Evolutionary conservation across 2,888 invertebrate species (phyloP).

Genomic region (Belgica antarctica): DNA sequence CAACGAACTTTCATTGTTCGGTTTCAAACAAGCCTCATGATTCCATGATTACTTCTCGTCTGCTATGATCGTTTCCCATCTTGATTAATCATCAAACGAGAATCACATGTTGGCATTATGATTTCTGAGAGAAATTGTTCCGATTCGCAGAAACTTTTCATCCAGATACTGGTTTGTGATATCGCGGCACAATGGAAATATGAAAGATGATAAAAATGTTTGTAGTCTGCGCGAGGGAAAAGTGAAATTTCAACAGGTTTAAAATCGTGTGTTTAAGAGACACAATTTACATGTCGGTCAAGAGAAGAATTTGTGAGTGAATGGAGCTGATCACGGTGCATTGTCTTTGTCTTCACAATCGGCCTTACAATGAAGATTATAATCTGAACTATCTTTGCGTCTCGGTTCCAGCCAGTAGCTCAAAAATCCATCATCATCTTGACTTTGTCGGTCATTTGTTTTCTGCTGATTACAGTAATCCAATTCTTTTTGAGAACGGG

Average conservation of each 20-base stretch:
- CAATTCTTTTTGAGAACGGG: background rate
- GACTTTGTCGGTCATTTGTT: conserved; percentile 5
- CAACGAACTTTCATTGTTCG: conserved; percentile 16
- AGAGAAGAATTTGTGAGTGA: background rate
- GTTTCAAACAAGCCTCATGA: background rate
- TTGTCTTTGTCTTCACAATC: conserved; percentile 31
- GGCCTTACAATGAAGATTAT: conserved; percentile 30
- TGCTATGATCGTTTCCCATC: background rate
- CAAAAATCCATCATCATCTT: conserved; percentile 24
- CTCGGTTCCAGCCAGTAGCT: conserved; percentile 26
- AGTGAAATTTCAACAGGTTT: conserved; percentile 36
- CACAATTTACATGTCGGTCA: conserved; percentile 11
- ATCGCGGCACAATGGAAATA: background rate
- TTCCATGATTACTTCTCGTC: background rate
- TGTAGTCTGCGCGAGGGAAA: conserved; percentile 14
- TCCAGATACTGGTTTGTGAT: no score
- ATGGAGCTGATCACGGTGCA: no score
- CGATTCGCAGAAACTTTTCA: background rate
- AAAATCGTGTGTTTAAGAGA: background rate
- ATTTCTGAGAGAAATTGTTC: background rate
- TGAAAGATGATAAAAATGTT: conserved; percentile 20
- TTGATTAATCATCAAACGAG: background rate
- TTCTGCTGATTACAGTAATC: background rate
- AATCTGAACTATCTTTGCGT: conserved; percentile 3
- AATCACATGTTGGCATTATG: background rate